Conservation (phyloP, 2,113 vertebrate genomes). For the Malurus alboscapulatus region DNA sequence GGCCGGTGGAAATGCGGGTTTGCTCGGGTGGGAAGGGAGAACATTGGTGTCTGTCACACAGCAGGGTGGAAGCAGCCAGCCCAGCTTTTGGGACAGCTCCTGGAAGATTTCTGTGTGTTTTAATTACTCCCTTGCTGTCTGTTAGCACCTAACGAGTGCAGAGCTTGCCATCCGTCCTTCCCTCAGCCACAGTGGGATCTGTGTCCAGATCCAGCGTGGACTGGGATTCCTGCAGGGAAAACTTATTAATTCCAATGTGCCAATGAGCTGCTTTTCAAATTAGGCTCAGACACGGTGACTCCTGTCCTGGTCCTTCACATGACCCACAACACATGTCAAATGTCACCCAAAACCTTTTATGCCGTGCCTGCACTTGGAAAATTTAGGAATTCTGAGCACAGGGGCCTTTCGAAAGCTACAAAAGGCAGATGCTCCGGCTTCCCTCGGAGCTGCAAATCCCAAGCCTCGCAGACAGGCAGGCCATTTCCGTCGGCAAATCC, state of each 20-base stretch:
- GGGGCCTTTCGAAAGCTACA: neutral
- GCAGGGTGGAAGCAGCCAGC: neutral
- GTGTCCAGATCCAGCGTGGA: neutral
- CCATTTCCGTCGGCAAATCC: neutral
- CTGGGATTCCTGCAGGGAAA: neutral
- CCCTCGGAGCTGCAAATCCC: neutral
- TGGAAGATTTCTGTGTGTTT: neutral
- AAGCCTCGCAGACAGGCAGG: neutral
- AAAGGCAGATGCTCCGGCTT: neutral
- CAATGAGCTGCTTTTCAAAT: neutral
- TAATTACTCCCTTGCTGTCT: neutral
- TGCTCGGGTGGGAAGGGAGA: neutral
- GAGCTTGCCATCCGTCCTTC: neutral
- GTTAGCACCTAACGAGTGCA: accelerated
- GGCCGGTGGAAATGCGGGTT: neutral
- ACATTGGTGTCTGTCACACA: accelerated
- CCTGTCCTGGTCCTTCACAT: neutral
- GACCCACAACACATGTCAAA: accelerated
- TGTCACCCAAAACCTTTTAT: neutral
- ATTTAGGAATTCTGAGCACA: accelerated
- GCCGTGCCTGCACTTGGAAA: neutral
- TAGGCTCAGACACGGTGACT: neutral
- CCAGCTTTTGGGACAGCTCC: neutral
- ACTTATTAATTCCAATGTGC: accelerated
- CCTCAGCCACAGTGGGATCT: accelerated